Evolutionary conservation across 2,113 vertebrate genomes (phyloP), one percentile per base, ranked within the genome.

Genomic region (Lepus americanus): DNA sequence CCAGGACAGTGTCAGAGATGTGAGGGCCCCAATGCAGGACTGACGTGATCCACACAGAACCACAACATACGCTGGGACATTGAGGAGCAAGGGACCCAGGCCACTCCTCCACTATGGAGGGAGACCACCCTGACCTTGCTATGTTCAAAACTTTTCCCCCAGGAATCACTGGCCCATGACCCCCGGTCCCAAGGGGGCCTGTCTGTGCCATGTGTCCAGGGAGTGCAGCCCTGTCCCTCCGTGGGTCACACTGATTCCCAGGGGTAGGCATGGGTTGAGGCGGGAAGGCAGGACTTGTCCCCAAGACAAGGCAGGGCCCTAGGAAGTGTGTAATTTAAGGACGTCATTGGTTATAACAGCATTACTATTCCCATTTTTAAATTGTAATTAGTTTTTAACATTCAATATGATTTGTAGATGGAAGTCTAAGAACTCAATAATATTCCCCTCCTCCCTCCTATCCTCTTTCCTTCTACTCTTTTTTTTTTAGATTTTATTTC

Each of bases 291-390:
- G 96, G 95, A 98, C 94, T 97, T 96, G 94, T 39, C 87, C 93
- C 82, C 87, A 94, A 96, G 89, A 95, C 59, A 92, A 93, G 78
- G 92, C 59, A 22, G 67, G 92, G 83, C 97, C 97, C 97, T 97
- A 97, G 97, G 95, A 96, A 97, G 95, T 97, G 97, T 97, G 95
- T 98, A 98, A 98, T 98, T 98, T 98, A 98, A 98, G 98, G 98
- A 97, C 96, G 97, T 94, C 96, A 94, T 96, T 98, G 98, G 98
- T 98, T 97, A 97, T 96, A 98, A 98, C 96, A 96, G 55, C 89
- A 98, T 97, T 97, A 95, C 97, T 97, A 39, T 39, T 39, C 39
- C 39, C 39, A 39, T 39, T 39, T 39, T 39, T 39, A 39, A 39
- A 39, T 39, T 39, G 39, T 39, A 39, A 39, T 39, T 39, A 39